A percentile compares a stretch with the other conserved stretches of the same genome.
Conservation (phyloP, 1,140 invertebrate species). For the Rhyacophila brunnea region DNA sequence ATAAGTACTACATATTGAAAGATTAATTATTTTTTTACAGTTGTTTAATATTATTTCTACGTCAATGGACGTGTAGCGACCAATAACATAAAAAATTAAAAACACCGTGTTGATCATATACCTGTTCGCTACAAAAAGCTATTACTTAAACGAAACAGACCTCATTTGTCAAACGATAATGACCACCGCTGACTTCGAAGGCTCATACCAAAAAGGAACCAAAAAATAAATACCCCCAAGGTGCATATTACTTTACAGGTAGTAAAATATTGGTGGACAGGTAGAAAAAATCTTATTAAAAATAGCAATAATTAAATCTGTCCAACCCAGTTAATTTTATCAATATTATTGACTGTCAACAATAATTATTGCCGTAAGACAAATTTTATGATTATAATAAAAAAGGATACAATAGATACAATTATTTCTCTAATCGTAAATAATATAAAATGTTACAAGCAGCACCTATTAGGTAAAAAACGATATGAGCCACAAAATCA, state of each 20-base stretch:
- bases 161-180: constrained; percentile 36
- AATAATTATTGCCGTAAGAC: no score
- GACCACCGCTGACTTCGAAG: constrained; percentile 32
- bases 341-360: no score
- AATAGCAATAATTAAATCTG: no score
- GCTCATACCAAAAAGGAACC: constrained; percentile 21
- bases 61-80: constrained; percentile 1
- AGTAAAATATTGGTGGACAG: constrained; percentile 1
- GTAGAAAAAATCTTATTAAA: background rate
- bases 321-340: no score
- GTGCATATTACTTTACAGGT: constrained; percentile 29
- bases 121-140: constrained; percentile 24
- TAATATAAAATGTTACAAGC: no score
- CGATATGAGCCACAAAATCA: no score
- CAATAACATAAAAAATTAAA: constrained; percentile 19
- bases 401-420: no score
- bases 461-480: no score
- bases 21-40: background rate
- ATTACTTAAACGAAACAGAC: constrained; percentile 35
- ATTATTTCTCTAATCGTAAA: no score
- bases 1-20: no score
- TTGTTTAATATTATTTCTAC: background rate
- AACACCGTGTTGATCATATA: constrained; percentile 24
- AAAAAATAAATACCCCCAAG: constrained; percentile 27
- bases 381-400: no score